Base-by-base conservation (phyloP, 1,140 invertebrate species). In the Leptestheria dahalacensis region DNA sequence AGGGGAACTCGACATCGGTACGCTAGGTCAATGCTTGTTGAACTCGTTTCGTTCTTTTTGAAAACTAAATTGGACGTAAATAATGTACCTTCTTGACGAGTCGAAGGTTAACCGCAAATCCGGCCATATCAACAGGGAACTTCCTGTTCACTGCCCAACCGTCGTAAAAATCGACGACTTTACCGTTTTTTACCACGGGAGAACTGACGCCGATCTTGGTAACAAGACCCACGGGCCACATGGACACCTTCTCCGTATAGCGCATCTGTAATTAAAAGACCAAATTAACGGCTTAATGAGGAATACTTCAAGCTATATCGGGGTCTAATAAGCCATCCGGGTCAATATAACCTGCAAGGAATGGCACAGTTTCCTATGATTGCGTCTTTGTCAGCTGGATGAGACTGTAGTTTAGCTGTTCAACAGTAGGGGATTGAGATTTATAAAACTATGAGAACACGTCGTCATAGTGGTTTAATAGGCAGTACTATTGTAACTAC, bases 111-210 rank as follows among this genome's bases (percentile, higher is more conserved):
- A 85, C 73, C 48, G 82, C 82, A 72, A 94, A 94, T 0, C 88
- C 86, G 0, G 90, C 91, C 90, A 94, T 94, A 69, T 94, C 91
- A 12, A 91, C 85, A 1, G 91, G 85, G 75, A 90, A 94, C 60
- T 84, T 86, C 41, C 91, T 71, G 0, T 82, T 79, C 0, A 82
- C 85, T 20, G 86, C 80, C 83, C 85, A 93, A 33, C 84, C 85
- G 64, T 89, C 86, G 66, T 87, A 88, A 72, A 88, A 91, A 28
- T 83, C 86, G 48, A 74, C 71, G 52, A 90, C 80, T 65, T 78
- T 75, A 0, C 82, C 83, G 48, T 80, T 76, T 54, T 75, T 75
- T 10, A 88, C 76, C 3, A 88, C 77, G 3, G 85, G 84, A 10
- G 82, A 79, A 63, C 82, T 85, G 6, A 88, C 67, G 1, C 84